phyloP scores from a whole-genome alignment of 2,797 vertebrate species.

The Phalanger gymnotis region DNA sequence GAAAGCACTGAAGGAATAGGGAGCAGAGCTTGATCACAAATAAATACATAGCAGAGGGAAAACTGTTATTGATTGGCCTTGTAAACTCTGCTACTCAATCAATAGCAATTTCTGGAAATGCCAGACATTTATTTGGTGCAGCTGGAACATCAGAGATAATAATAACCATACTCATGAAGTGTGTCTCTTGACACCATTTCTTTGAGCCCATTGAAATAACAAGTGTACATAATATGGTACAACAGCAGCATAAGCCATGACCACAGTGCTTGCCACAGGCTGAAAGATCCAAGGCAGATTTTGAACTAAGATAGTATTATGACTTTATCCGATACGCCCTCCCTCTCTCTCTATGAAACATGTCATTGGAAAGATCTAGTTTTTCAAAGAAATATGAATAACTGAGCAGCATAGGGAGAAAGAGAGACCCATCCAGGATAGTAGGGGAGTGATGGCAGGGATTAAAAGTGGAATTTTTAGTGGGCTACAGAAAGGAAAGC shows the following conservation, averaged over 20 bases:
- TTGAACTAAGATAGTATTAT: neutral
- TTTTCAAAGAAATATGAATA: constrained; percentile 11
- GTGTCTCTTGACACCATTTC: constrained; percentile 80
- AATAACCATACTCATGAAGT: constrained; percentile 83
- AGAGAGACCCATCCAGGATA: neutral
- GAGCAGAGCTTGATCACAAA: constrained; percentile 83
- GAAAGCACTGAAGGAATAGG: constrained; percentile 82
- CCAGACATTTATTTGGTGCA: constrained; percentile 84
- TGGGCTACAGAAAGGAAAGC: neutral
- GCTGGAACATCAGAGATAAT: constrained; percentile 83
- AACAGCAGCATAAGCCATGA: constrained; percentile 50
- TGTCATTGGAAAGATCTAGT: neutral
- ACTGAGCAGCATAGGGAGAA: neutral
- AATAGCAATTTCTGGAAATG: constrained; percentile 88
- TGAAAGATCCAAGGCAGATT: constrained; percentile 48
- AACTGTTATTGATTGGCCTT: constrained; percentile 86
- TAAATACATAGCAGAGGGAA: constrained; percentile 81
- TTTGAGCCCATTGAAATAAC: constrained; percentile 59
- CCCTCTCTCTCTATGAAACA: neutral
- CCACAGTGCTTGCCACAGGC: constrained; percentile 33
- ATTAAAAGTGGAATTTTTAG: neutral
- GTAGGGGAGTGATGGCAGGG: neutral
- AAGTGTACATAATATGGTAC: constrained; percentile 42
- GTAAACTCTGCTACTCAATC: constrained; percentile 84
- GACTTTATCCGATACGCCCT: neutral